Percentiles rank a stretch among this genome's conserved stretches.
These are phyloP conservation scores for Peromyscus attwateri DNA, from an alignment of 2,797 vertebrate species.

Conservation along the genomic window DNA sequence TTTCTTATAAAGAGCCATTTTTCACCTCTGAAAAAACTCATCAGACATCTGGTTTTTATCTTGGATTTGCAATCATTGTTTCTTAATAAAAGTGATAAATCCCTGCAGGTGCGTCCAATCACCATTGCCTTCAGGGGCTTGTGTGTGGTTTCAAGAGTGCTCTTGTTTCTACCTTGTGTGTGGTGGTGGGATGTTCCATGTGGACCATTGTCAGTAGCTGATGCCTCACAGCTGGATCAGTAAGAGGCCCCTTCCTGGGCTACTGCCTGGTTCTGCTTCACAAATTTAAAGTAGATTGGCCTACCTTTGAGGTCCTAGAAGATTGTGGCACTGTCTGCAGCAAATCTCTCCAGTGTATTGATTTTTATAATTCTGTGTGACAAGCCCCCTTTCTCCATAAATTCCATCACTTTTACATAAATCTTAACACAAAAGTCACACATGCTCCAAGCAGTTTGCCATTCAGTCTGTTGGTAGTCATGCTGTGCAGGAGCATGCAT, in stretches of 20 bases:
- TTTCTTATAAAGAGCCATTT: slow-evolving; percentile 53
- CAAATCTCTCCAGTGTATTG: background rate
- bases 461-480: background rate
- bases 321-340: background rate
- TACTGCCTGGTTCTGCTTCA: background rate
- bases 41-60: slow-evolving; percentile 69
- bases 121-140: slow-evolving; percentile 26
- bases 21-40: slow-evolving; percentile 55
- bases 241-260: background rate
- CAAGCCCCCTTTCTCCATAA: background rate
- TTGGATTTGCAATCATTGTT: slow-evolving; percentile 47
- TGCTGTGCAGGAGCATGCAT: background rate
- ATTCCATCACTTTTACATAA: background rate
- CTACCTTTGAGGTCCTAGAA: background rate
- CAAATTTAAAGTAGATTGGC: background rate
- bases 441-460: background rate
- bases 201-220: background rate
- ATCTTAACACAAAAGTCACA: background rate
- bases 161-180: background rate
- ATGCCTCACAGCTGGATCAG: background rate
- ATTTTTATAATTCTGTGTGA: background rate
- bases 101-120: slow-evolving; percentile 72
- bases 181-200: background rate
- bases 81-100: slow-evolving; percentile 74
- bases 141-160: background rate